Conservation (phyloP, 1,140 invertebrate genomes). For the Brachionus manjavacas region DNA sequence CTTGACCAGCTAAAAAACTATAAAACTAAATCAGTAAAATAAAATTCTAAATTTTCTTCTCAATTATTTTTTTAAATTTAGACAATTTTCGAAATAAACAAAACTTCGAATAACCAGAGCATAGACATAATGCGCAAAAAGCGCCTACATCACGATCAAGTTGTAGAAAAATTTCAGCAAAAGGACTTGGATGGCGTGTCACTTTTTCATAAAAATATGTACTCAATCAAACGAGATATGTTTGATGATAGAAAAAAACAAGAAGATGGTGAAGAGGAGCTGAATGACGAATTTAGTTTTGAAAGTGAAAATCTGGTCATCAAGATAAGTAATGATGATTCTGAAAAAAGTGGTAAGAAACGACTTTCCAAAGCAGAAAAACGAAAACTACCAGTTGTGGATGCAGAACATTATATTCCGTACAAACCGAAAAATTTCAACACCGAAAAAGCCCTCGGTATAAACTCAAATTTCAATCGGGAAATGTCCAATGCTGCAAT, state of each 20-base stretch:
- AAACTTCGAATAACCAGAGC: not conserved
- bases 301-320: constrained; percentile 6
- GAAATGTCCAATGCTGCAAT: not conserved
- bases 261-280: not conserved
- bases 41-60: not conserved
- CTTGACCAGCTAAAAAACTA: constrained; percentile 32
- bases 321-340: not conserved
- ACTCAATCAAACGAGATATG: not conserved
- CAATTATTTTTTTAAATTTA: not conserved
- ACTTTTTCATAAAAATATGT: constrained; percentile 30
- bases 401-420: constrained; percentile 20
- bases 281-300: not conserved
- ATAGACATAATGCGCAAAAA: constrained; percentile 23
- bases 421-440: constrained; percentile 35
- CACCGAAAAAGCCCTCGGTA: constrained; percentile 24
- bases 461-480: constrained; percentile 24
- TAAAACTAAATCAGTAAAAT: constrained; percentile 17
- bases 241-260: not conserved
- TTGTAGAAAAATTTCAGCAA: constrained; percentile 36
- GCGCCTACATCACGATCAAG: not conserved
- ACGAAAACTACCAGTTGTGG: not conserved
- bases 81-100: constrained; percentile 42
- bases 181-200: constrained; percentile 14
- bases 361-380: constrained; percentile 1
- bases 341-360: not conserved